phyloP scores from a whole-genome alignment of 2,113 vertebrate species.

The Galeopterus variegatus region DNA sequence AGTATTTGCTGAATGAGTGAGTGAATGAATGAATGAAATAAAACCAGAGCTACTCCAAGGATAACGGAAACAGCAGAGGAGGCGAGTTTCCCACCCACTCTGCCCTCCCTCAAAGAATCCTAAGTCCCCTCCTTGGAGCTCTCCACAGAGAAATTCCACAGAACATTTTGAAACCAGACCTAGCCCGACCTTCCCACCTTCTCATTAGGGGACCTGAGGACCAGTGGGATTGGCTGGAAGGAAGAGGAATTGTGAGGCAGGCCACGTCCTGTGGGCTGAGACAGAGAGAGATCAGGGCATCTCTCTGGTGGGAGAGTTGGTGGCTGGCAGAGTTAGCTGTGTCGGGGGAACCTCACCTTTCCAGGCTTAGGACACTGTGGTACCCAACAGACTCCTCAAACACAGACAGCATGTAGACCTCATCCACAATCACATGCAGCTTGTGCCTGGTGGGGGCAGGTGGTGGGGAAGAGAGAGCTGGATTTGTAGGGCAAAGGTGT shows the following conservation, averaged over 20 bases:
- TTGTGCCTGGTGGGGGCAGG: conserved; percentile 20
- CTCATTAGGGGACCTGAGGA: not conserved
- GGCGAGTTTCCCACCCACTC: not conserved
- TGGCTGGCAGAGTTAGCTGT: not conserved
- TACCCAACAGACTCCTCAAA: conserved; percentile 93
- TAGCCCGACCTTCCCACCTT: not conserved
- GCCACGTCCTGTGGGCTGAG: not conserved
- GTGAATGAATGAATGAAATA: not conserved
- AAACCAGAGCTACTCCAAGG: not conserved
- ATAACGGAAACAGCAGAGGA: not conserved
- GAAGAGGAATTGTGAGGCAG: not conserved
- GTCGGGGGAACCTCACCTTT: conserved; percentile 90
- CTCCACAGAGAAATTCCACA: not conserved
- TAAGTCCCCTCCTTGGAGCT: not conserved
- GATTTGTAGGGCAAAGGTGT: too few species aligned
- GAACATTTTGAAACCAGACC: not conserved
- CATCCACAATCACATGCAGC: conserved; percentile 96
- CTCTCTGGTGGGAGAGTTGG: fast-evolving
- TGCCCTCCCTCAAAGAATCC: not conserved
- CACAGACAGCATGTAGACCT: conserved; percentile 98
- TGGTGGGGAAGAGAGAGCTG: not conserved
- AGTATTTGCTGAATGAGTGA: not conserved
- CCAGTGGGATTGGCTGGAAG: not conserved
- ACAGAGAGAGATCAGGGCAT: not conserved
- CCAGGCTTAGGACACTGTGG: conserved; percentile 94